These are phyloP conservation scores for Progne subis DNA, from an alignment of 2,113 vertebrate genomes.

Conservation along the genomic window DNA sequence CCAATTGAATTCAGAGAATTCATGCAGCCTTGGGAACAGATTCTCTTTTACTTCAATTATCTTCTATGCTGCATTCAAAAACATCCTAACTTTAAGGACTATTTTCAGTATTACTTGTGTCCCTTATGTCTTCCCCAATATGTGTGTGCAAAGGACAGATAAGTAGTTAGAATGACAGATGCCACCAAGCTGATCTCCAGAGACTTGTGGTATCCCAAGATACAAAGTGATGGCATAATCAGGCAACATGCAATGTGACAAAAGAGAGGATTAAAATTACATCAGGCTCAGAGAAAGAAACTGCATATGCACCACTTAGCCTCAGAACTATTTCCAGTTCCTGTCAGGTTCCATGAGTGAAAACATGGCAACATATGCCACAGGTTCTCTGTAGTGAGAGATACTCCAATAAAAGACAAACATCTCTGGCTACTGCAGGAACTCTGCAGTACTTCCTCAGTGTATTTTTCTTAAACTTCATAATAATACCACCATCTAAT, in stretches of 20 bases:
- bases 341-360: neutral
- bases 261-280: neutral
- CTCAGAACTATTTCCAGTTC: neutral
- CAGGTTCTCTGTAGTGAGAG: neutral
- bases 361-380: neutral
- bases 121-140: neutral
- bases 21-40: neutral
- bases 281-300: neutral
- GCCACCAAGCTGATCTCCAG: neutral
- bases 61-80: neutral
- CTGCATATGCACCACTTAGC: neutral
- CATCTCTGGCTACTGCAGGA: neutral
- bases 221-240: neutral
- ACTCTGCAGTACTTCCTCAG: neutral
- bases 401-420: neutral
- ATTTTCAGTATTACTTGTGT: neutral
- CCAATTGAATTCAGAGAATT: neutral
- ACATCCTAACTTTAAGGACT: neutral
- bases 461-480: neutral
- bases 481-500: neutral
- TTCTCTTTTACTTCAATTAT: neutral
- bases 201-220: neutral
- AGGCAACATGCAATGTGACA: neutral
- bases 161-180: neutral
- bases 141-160: neutral